Base-by-base conservation (phyloP, 1,140 invertebrate species). In the Rhagoletis pomonella region DNA sequence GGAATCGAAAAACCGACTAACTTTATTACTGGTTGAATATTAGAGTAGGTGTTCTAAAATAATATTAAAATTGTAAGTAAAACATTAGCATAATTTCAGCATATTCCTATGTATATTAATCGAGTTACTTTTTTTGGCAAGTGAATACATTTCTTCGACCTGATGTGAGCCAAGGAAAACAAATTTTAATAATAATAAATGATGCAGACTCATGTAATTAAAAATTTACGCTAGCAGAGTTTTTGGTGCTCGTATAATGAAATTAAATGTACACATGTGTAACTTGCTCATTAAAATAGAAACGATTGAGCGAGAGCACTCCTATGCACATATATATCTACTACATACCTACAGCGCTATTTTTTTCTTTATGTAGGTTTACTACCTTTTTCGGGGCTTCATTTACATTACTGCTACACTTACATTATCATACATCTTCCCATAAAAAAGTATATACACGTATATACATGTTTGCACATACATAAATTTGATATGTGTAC, bases 171-270 rank as follows among this genome's bases (percentile, higher is more conserved):
- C 29, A 44, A 73, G 47, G 12, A 47, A 73, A 17, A 42, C 17
- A 73, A 73, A 47, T 55, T 47, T 5, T 73, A 69, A 73, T 73
- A 73, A 73, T 47, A 73, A 73, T 50, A 73, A 73, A 50, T 73
- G 44, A 73, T 73, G 69, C 69, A 73, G 44, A 14, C 42, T 14
- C 2, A 62, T 14, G 12, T 73, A 73, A 7, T 17, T 50, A 17
- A n/a, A 73, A 73, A n/a, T 47, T 39, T 17, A 47, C 44, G 29
- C 42, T 12, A 73, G 69, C 69, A 73, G 44, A 47, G 44, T 73
- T 73, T 73, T 73, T 42, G 44, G 44, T 42, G 44, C 12, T 17
- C 69, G 6, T 62, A 62, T 62, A 62, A 67, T 67, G 4, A 67
- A 14, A 58, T 81, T 29, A 81, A 29, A 81, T 81, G 1, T 29